A percentile compares a stretch with the other conserved stretches of the same genome.
phyloP scores from a whole-genome alignment of 2,113 vertebrate species.

The Bubo scandiacus region DNA sequence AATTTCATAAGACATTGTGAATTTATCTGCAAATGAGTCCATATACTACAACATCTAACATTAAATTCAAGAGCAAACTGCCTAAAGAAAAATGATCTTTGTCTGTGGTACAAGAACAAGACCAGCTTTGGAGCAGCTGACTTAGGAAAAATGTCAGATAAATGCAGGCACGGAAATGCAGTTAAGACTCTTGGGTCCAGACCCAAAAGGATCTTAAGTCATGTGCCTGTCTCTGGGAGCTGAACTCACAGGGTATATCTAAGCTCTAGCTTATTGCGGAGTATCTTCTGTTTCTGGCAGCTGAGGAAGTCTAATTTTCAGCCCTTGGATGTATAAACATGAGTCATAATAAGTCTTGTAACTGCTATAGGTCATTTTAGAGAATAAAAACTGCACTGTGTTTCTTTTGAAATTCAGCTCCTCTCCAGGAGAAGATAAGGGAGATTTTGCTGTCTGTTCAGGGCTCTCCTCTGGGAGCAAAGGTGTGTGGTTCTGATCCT shows the following conservation, averaged over 20 bases:
- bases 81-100: neutral
- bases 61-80: neutral
- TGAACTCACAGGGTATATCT: neutral
- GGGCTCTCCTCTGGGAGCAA: neutral
- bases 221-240: neutral
- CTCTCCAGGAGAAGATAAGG: conserved; percentile 8
- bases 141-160: neutral
- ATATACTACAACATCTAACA: neutral
- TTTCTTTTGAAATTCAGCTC: neutral
- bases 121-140: neutral
- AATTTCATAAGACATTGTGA: neutral
- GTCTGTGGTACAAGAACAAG: neutral
- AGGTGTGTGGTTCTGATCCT: neutral
- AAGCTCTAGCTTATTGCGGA: neutral
- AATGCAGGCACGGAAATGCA: neutral
- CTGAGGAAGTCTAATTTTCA: conserved; percentile 19
- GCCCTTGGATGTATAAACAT: neutral
- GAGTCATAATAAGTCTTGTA: conserved; percentile 19
- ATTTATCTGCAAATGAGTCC: conserved; percentile 6
- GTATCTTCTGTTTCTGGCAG: neutral
- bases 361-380: conserved; percentile 10
- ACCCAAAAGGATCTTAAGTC: neutral
- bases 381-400: neutral
- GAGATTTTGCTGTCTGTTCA: neutral
- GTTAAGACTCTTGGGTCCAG: neutral